Evolutionary conservation across 2,113 vertebrate genomes (phyloP).

Genomic region (Muntiacus reevesi): DNA sequence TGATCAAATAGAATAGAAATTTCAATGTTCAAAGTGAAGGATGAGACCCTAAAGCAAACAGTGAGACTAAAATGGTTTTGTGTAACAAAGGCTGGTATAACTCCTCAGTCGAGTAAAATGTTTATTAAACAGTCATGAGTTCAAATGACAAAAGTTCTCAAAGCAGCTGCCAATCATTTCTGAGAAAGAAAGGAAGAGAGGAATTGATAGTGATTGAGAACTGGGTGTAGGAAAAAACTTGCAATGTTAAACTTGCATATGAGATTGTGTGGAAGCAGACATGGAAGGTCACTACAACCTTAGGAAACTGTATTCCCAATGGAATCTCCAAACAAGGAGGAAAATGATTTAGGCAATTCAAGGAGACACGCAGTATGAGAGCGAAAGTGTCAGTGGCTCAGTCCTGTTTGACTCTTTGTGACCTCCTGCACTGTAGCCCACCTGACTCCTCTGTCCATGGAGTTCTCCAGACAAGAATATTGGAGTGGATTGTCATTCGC

Average conservation of each 20-base stretch:
- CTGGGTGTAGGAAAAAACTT: neutral
- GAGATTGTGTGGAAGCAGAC: neutral
- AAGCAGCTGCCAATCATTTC: neutral
- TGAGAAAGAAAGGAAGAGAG: neutral
- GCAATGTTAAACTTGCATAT: neutral
- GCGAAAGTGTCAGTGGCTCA: neutral
- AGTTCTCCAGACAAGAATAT: neutral
- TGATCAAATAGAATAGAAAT: neutral
- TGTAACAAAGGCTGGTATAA: neutral
- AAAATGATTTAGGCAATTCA: neutral
- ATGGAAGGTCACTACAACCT: neutral
- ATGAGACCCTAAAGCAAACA: neutral
- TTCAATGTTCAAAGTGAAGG: neutral
- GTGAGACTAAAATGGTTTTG: neutral
- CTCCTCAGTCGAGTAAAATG: neutral
- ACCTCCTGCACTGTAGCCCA: neutral
- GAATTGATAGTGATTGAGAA: neutral
- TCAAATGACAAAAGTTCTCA: neutral
- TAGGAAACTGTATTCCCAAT: neutral
- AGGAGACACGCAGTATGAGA: neutral
- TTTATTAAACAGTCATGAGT: neutral
- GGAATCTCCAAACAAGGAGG: neutral
- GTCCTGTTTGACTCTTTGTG: neutral
- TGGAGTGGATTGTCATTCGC: neutral
- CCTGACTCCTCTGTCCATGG: neutral